A percentile compares a stretch with the other conserved stretches of the same genome.
Conservation (phyloP, 2,113 vertebrate genomes). For the Xiphias gladius region DNA sequence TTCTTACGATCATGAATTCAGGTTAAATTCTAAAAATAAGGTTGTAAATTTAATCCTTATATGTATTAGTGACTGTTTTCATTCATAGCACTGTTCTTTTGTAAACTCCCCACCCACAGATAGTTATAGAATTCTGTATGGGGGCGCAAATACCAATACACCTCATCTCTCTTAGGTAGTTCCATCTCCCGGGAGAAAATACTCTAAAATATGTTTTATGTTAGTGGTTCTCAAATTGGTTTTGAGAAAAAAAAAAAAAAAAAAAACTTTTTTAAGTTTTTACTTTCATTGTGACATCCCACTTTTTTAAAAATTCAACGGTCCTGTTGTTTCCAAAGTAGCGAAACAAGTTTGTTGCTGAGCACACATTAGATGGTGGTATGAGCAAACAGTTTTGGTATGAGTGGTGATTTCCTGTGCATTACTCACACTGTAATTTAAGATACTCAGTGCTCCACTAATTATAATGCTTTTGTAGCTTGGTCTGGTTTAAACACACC, state of each 20-base stretch:
- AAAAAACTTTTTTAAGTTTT: too few relatives aligned
- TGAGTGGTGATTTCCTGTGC: slow-evolving; percentile 8
- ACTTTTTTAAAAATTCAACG: neutral
- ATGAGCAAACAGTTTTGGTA: slow-evolving; percentile 7
- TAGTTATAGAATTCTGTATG: neutral
- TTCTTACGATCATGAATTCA: neutral
- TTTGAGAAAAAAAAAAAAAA: neutral
- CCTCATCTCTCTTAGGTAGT: neutral
- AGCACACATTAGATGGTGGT: neutral
- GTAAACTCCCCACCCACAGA: slow-evolving; percentile 11
- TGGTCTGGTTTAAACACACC: neutral
- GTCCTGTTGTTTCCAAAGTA: neutral
- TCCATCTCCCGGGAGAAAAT: neutral
- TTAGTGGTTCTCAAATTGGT: neutral
- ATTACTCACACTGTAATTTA: neutral
- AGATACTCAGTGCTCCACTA: neutral
- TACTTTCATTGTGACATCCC: neutral
- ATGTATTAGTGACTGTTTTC: neutral
- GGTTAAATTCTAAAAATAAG: neutral
- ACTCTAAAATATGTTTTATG: neutral
- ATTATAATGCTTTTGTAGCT: neutral
- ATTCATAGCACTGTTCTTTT: neutral
- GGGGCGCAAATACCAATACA: neutral
- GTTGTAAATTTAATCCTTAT: neutral
- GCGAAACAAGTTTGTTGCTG: neutral